phyloP scores from a whole-genome alignment of 2,797 vertebrate species.

The Cheirogaleus major region DNA sequence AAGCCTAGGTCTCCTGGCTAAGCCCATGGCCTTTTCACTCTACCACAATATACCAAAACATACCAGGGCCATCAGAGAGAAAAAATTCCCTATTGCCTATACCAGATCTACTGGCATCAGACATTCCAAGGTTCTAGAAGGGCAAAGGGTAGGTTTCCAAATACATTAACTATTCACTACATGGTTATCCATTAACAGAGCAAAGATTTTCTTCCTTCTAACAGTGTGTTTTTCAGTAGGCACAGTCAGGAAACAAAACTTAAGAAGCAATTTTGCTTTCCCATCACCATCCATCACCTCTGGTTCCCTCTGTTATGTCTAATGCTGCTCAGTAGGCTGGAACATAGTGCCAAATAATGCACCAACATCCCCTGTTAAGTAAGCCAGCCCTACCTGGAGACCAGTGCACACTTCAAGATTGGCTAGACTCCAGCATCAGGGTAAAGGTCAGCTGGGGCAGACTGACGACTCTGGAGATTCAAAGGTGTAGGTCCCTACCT shows the following conservation, averaged over 20 bases:
- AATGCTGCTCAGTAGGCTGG: slow-evolving; percentile 2
- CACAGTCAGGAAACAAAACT: not conserved
- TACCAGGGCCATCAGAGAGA: not conserved
- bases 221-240: slow-evolving; percentile 11
- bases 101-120: not conserved
- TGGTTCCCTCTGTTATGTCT: not conserved
- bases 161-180: not conserved
- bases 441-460: not conserved
- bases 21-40: not conserved
- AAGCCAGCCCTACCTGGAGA: slow-evolving; percentile 1
- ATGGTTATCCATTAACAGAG: not conserved
- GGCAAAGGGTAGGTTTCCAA: not conserved
- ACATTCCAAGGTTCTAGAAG: not conserved
- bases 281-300: slow-evolving; percentile 17
- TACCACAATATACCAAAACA: not conserved
- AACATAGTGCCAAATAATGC: slow-evolving; percentile 56
- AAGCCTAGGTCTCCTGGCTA: not conserved
- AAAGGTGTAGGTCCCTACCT: not conserved
- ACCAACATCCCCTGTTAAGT: not conserved
- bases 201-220: not conserved
- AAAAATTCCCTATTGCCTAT: not conserved
- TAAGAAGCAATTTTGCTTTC: slow-evolving; percentile 23
- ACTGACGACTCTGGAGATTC: not conserved
- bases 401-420: not conserved
- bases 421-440: not conserved